Percentiles rank a stretch among this genome's conserved stretches.
phyloP scores from a whole-genome alignment of 2,113 vertebrate species.

The Limnothrissa miodon region DNA sequence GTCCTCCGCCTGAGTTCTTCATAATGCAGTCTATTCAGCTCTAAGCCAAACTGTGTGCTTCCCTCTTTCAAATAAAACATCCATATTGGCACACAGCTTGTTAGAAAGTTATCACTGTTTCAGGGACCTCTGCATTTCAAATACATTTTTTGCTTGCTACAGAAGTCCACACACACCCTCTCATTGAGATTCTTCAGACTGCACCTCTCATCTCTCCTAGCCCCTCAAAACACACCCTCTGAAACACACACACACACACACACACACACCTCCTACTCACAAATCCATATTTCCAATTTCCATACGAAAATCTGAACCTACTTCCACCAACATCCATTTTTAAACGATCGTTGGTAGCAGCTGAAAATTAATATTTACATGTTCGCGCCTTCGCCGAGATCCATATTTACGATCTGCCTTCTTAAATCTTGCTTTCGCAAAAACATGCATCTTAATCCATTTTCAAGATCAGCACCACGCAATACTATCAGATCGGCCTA shows the following conservation, averaged over 20 bases:
- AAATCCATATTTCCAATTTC: conserved; percentile 16
- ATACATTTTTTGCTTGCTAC: not conserved
- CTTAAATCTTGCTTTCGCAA: not conserved
- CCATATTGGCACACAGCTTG: not conserved
- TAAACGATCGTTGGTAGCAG: not conserved
- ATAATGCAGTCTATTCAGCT: not conserved
- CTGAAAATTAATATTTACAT: conserved; percentile 11
- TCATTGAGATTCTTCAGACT: conserved; percentile 1
- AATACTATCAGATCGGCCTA: not conserved
- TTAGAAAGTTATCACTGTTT: not conserved
- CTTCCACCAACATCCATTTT: conserved; percentile 6
- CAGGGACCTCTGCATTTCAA: not conserved
- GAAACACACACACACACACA: conserved; percentile 12
- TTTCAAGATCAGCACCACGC: not conserved
- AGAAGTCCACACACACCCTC: not conserved
- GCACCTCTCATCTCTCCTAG: not conserved
- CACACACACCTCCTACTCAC: not conserved
- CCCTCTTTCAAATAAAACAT: not conserved
- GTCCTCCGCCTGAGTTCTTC: not conserved
- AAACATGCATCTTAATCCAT: conserved; percentile 9
- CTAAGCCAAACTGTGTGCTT: too few species aligned
- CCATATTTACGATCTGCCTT: conserved; percentile 10
- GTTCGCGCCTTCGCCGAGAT: not conserved
- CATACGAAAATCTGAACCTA: conserved; percentile 7
- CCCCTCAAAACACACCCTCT: not conserved